These are phyloP conservation scores for Holcopasites calliopsidis DNA, from an alignment of 1,140 invertebrate species.

Conservation along the genomic window DNA sequence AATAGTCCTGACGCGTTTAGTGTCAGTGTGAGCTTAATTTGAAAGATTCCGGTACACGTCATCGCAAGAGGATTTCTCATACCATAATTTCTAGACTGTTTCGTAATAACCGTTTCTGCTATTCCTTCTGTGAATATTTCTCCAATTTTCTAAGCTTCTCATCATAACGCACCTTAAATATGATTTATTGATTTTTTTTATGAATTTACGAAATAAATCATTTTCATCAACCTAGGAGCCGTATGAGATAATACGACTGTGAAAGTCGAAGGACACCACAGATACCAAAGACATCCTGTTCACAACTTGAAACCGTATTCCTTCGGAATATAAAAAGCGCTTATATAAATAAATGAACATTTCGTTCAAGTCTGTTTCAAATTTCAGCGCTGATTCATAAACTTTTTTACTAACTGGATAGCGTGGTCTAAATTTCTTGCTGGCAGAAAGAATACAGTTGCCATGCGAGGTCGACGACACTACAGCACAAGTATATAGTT, in stretches of 20 bases:
- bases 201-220: no score
- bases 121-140: not conserved
- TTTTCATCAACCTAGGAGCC: no score
- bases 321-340: not conserved
- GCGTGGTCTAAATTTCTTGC: conserved; percentile 14
- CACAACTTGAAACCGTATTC: no score
- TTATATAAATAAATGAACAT: not conserved
- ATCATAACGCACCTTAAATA: not conserved
- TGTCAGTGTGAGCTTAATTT: not conserved
- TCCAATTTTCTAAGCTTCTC: not conserved
- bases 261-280: no score
- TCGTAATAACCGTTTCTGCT: not conserved
- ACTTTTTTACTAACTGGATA: not conserved
- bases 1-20: no score
- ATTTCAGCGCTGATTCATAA: not conserved
- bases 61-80: not conserved
- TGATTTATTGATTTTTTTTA: no score
- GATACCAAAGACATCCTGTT: no score
- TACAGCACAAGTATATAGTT: conserved; percentile 3
- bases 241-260: no score
- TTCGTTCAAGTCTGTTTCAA: not conserved
- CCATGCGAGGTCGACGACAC: conserved; percentile 62
- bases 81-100: conserved; percentile 9
- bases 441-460: conserved; percentile 43
- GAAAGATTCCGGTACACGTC: not conserved